phyloP scores from a whole-genome alignment of 2,888 invertebrate genomes.

The Lithophane socia region DNA sequence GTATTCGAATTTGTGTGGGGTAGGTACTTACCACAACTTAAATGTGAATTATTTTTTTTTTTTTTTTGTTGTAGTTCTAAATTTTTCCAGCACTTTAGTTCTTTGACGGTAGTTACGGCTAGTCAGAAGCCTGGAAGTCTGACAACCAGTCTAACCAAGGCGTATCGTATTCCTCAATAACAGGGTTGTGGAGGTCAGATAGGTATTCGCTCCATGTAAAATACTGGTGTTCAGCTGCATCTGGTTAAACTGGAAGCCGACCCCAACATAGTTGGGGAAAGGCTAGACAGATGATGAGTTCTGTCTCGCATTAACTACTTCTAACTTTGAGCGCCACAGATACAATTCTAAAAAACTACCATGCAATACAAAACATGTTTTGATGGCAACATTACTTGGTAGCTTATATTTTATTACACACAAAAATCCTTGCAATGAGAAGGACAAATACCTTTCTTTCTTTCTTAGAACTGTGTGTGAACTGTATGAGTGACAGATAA shows the following conservation, averaged over 20 bases:
- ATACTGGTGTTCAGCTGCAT: not conserved
- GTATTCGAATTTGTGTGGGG: no score
- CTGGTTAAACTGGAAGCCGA: not conserved
- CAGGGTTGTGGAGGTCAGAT: not conserved
- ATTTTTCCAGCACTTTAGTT: no score
- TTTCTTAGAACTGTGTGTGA: slow-evolving; percentile 45
- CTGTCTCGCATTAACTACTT: not conserved
- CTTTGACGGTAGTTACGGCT: not conserved
- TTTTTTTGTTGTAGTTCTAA: no score
- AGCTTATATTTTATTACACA: slow-evolving; percentile 19
- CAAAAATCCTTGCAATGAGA: slow-evolving; percentile 16
- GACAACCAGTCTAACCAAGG: not conserved
- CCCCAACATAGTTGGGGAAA: not conserved
- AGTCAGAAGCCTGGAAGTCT: not conserved
- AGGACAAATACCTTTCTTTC: slow-evolving; percentile 39
- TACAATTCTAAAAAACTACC: not conserved
- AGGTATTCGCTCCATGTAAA: not conserved
- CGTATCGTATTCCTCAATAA: not conserved
- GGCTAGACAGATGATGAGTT: not conserved
- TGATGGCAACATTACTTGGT: not conserved
- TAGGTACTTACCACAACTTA: no score
- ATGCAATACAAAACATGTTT: not conserved
- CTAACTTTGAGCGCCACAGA: not conserved
- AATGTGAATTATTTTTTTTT: no score
- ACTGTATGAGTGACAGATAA: slow-evolving; percentile 22